Evolutionary conservation across 92 coral and sea anemone species (phyloP).

Genomic region (Zoanthus gigantus): DNA sequence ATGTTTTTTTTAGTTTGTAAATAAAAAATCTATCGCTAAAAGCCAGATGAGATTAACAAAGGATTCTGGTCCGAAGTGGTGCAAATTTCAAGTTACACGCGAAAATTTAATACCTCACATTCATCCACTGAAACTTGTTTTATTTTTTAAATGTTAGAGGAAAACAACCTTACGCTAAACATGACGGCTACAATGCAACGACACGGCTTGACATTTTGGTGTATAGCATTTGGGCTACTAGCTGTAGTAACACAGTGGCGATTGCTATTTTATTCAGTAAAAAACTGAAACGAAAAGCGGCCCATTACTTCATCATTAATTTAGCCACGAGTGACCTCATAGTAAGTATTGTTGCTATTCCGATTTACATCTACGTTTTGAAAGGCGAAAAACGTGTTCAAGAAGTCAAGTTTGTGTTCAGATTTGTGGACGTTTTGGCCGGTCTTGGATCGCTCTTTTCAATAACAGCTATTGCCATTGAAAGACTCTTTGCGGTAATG

Average conservation of each 20-base stretch:
- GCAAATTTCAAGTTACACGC: too few relatives aligned
- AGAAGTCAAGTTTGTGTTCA: background rate
- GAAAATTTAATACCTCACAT: background rate
- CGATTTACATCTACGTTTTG: conserved; percentile 75
- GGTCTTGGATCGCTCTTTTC: conserved; percentile 84
- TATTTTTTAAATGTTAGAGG: background rate
- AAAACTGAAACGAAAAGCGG: conserved; percentile 63
- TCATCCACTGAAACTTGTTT: background rate
- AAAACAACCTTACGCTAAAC: background rate
- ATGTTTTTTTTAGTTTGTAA: too few relatives aligned
- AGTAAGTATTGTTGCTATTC: conserved; percentile 79
- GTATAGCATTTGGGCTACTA: conserved; percentile 71
- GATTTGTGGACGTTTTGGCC: conserved; percentile 70
- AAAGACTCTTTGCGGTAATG: conserved; percentile 72
- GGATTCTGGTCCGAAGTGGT: too few relatives aligned
- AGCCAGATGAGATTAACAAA: background rate
- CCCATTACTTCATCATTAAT: conserved; percentile 74
- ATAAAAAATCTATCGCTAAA: background rate
- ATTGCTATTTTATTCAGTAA: conserved; percentile 65
- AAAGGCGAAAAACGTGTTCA: conserved; percentile 29
- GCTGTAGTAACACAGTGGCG: conserved; percentile 63
- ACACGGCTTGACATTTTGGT: conserved; percentile 55
- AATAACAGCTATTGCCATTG: conserved; percentile 75
- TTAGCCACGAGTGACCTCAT: conserved; percentile 80
- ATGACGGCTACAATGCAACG: conserved; percentile 2